Evolutionary conservation across 2,797 vertebrate genomes (phyloP), one percentile per base, ranked within the genome.

Genomic region (Alosa sapidissima): DNA sequence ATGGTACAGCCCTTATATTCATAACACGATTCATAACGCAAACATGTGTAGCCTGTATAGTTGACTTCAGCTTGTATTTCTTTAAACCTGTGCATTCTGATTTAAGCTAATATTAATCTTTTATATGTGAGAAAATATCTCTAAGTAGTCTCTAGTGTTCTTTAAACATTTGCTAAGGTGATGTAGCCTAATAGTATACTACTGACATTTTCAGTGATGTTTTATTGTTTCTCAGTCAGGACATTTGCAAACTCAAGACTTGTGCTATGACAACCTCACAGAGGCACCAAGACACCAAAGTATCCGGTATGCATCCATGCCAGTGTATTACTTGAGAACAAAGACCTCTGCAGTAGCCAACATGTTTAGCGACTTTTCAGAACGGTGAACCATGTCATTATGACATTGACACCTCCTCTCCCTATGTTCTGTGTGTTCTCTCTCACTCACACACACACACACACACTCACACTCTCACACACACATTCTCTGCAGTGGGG

Each of bases 181-280:
- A 28, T 28, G 28, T 28, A 28, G 58, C n/a, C n/a, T 28, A 28
- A 1, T 24, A 9, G 1, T 24, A 3, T 36, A 36, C 28, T 36
- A 8, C 33, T 41, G 1, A 75, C 5, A 16, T 41, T 47, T 2
- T 16, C 41, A 11, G 8, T 47, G 19, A 21, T 21, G 65, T 33
- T 1, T 36, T 36, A 45, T 45, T 75, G 13, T 21, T 78, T 47
- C 72, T 75, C 16, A 28, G 3, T 28, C 16, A 78, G 72, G 72
- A 45, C 6, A 21, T 19, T 78, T 78, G 72, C 36, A 21, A 47
- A 78, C 41, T 47, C 72, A 14, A 72, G 36, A 8, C 72, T 16
- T 78, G 72, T 45, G 16, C 87, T 8, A 96, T 96, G 94, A 95
- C 91, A 83, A 93, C 93, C 82, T 95, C 95, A 62, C 93, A 93